Base-by-base conservation (phyloP, 2,113 vertebrate genomes). In the Charina bottae region DNA sequence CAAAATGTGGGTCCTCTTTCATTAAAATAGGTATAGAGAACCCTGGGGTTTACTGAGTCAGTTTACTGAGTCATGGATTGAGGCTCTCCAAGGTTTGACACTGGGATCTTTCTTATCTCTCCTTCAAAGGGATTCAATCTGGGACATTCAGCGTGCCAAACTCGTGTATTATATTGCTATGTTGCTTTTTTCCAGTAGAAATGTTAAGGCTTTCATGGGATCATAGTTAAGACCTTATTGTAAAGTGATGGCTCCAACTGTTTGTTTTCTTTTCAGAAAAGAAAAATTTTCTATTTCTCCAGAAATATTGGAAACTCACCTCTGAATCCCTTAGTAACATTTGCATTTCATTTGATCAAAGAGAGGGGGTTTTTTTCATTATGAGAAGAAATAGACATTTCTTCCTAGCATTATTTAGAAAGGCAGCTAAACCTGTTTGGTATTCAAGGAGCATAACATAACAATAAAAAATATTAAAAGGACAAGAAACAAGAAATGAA, bases 401-500 rank as follows among this genome's bases (percentile, higher is more conserved):
- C 93, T 90, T 83, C 24, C 83, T 92, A 84, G 78, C 12, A n/a
- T 92, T 95, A 86, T 93, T 92, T 85, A 94, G 72, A 89, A 91
- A 92, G 55, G 88, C 89, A 93, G 90, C 90, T 91, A 78, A 78
- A 92, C 92, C 33, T 0, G 0, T 91, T 92, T 56, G 55, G 12
- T 83, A 95, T 94, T 92, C 49, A 86, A 83, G 92, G 88, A 94
- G 2, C 9, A 46, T 72, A 92, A 37, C 21, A 55, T 17, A 33
- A 60, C 46, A 13, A 49, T 37, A 60, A 91, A 42, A 46, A 94
- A 92, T 94, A 94, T 92, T 92, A 95, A 93, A 93, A 49, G 2
- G 64, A 64, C 15, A 94, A 92, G 92, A 54, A 95, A 94, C n/a
- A 93, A 72, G n/a, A 94, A 94, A 86, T 89, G 86, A 54, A 92